These are phyloP conservation scores for Eubasilissa splendida DNA, from an alignment of 2,888 invertebrate species.

Conservation along the genomic window DNA sequence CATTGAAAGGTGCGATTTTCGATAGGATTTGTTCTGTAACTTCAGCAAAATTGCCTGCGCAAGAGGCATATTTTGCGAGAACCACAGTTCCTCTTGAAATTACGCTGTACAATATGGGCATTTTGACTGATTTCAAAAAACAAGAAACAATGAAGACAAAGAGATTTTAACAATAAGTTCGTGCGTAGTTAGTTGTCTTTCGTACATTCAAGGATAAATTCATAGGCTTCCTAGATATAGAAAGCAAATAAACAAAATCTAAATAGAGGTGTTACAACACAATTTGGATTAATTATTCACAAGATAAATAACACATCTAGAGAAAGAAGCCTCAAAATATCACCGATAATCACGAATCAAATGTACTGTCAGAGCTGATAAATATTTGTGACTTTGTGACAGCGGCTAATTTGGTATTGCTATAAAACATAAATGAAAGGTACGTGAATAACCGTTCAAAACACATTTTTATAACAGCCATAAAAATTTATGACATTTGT, in stretches of 20 bases:
- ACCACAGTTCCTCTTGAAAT: conserved; percentile 89
- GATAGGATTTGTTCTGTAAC: conserved; percentile 92
- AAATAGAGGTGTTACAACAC: not conserved
- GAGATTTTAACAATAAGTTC: conserved; percentile 40
- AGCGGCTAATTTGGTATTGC: conserved; percentile 10
- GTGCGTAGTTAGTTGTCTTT: conserved; percentile 36
- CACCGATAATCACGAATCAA: not conserved
- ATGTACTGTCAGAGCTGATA: conserved; percentile 35
- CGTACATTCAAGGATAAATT: conserved; percentile 19
- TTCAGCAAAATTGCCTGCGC: conserved; percentile 95
- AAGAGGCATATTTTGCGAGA: conserved; percentile 92
- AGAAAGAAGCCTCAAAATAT: conserved; percentile 29
- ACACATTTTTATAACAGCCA: not conserved
- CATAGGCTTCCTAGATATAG: conserved; percentile 3
- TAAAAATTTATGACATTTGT: conserved; percentile 21
- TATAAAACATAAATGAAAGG: not conserved
- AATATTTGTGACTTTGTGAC: conserved; percentile 42
- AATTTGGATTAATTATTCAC: not conserved
- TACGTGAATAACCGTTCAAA: not conserved
- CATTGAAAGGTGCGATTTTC: conserved; percentile 90
- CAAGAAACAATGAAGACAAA: conserved; percentile 36
- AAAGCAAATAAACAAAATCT: not conserved
- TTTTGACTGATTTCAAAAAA: conserved; percentile 63
- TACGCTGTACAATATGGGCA: conserved; percentile 94
- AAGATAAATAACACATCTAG: not conserved